These are phyloP conservation scores for Trichonephila clavipes DNA, from an alignment of 1,140 invertebrate species.

Conservation along the genomic window DNA sequence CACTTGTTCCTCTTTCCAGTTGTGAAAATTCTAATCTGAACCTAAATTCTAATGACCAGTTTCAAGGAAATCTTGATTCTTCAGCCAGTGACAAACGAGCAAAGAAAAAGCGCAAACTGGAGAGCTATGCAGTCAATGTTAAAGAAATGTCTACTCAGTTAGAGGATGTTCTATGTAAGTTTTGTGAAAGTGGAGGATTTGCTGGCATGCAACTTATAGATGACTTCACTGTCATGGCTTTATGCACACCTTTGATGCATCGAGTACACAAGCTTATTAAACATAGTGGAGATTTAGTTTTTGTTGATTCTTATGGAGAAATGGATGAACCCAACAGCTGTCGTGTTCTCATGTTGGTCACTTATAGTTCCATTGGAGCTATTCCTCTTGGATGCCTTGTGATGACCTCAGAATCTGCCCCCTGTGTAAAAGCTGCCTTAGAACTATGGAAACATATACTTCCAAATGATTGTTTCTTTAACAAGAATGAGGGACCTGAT, in stretches of 20 bases:
- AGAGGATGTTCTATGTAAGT: constrained; percentile 62
- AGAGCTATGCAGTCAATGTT: constrained; percentile 26
- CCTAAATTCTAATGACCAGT: not conserved
- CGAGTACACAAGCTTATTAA: constrained; percentile 44
- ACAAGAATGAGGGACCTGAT: constrained; percentile 62
- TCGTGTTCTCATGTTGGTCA: constrained; percentile 58
- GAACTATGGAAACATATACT: constrained; percentile 69
- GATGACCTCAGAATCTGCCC: constrained; percentile 20
- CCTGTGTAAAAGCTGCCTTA: constrained; percentile 56
- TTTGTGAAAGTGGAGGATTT: constrained; percentile 70
- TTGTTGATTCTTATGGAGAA: constrained; percentile 71
- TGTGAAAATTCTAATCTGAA: constrained; percentile 68
- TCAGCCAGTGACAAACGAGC: constrained; percentile 12
- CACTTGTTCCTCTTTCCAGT: not conserved
- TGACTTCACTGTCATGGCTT: constrained; percentile 55
- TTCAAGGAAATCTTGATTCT: not conserved
- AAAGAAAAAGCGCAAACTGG: constrained; percentile 63
- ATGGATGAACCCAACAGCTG: constrained; percentile 70
- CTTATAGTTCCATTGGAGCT: constrained; percentile 59
- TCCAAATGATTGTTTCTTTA: constrained; percentile 54
- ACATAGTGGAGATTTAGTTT: constrained; percentile 63
- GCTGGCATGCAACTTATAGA: constrained; percentile 69
- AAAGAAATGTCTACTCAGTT: constrained; percentile 57
- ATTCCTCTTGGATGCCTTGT: constrained; percentile 65
- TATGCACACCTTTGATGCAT: constrained; percentile 65